Base-by-base conservation (phyloP, 2,113 vertebrate genomes). In the Pomatostomus ruficeps region DNA sequence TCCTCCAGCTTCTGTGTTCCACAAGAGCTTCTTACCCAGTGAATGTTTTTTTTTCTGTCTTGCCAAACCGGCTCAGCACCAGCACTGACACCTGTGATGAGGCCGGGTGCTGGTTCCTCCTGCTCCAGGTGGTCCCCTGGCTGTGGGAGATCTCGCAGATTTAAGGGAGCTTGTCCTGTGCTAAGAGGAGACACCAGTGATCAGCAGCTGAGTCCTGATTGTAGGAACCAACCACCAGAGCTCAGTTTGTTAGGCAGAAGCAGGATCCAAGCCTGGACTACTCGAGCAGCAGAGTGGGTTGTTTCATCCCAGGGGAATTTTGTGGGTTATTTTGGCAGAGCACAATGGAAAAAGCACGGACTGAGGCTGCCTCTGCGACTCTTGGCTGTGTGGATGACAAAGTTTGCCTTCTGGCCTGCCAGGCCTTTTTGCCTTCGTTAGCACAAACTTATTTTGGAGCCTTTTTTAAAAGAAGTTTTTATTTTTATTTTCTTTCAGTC, bases 291-390 rank as follows among this genome's bases (percentile, higher is more conserved):
- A 68, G 91, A 76, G 42, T 68, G 74, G 89, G 52, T 78, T 96
- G 73, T 93, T 95, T 92, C 67, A 65, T 85, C 93, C 81, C 83
- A 2, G 52, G 89, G 95, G 95, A 49, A 59, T 80, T 87, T 21
- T 42, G 61, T 85, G 82, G 92, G 88, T 88, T 96, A 43, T 91
- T 96, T 85, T 97, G 95, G 96, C 94, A 3, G 83, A 93, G 62
- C n/a, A 75, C 84, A 85, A 73, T 93, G 96, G 97, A 96, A 96
- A 96, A 97, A 93, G 36, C 81, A 88, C 7, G 58, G 90, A 45
- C 85, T 88, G 70, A 58, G 92, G 89, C 89, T 96, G 94, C 70
- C 92, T 95, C 73, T 1, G 55, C 80, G 93, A 40, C 85, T 93
- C 77, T 94, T 94, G 92, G 91, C 89, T 95, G 52, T 40, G 71